A percentile compares a stretch with the other conserved stretches of the same genome.
These are phyloP conservation scores for Okamejei kenojei DNA, from an alignment of 2,797 vertebrate genomes.

Conservation along the genomic window DNA sequence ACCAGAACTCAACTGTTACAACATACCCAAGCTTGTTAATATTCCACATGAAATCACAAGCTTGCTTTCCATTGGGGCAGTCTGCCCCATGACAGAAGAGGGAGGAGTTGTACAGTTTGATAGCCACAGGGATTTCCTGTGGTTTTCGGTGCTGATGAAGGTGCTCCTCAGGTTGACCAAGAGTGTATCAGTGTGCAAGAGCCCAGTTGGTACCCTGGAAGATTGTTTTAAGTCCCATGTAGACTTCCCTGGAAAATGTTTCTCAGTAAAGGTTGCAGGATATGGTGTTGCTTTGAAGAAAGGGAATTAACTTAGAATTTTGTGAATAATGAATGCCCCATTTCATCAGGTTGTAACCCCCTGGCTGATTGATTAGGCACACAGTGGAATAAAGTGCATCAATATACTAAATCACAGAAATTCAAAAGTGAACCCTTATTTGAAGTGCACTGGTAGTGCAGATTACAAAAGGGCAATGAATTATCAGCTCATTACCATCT, in stretches of 20 bases:
- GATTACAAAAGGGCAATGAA: not conserved
- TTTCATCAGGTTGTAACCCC: not conserved
- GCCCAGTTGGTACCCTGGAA: not conserved
- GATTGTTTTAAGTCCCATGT: not conserved
- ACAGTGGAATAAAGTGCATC: not conserved
- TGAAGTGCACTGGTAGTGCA: not conserved
- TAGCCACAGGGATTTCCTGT: too few relatives aligned
- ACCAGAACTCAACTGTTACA: not conserved
- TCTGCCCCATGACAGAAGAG: not conserved
- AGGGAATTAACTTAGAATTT: not conserved
- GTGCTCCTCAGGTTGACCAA: not conserved
- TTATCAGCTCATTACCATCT: not conserved
- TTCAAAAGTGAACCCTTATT: not conserved
- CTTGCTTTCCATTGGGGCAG: not conserved
- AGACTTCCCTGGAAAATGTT: not conserved
- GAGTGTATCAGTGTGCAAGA: not conserved
- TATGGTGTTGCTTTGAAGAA: not conserved
- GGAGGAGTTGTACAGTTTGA: not conserved
- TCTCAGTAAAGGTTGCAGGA: not conserved
- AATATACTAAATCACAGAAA: not conserved
- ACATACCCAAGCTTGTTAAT: not conserved
- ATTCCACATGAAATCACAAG: not conserved
- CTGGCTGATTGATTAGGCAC: not conserved
- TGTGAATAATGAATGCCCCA: not conserved
- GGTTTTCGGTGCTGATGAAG: too few relatives aligned